These are phyloP conservation scores for Drosophila paranaensis DNA, from an alignment of 2,888 invertebrate genomes.

Conservation along the genomic window DNA sequence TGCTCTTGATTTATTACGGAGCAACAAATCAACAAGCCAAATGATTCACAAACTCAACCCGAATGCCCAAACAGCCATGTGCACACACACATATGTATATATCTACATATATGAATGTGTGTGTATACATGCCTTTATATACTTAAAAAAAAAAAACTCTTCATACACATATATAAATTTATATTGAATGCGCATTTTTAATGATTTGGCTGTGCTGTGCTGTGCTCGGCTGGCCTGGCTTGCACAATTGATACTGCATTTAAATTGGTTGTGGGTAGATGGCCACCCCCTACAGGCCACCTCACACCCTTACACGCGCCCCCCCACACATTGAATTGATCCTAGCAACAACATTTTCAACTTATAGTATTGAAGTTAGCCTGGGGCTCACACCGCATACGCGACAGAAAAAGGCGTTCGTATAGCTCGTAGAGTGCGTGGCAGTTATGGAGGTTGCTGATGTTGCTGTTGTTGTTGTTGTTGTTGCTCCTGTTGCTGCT, in stretches of 20 bases:
- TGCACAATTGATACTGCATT: conserved; percentile 18
- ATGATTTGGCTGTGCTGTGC: conserved; percentile 3
- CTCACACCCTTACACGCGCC: too few species aligned
- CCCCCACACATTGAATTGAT: conserved; percentile 10
- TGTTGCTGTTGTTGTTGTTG: background rate
- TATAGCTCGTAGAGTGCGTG: background rate
- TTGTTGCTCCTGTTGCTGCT: background rate
- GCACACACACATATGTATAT: background rate
- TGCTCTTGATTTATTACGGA: conserved; percentile 65
- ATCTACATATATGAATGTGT: background rate
- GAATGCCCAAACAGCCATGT: conserved; percentile 1
- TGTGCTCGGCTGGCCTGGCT: too few species aligned
- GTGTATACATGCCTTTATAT: background rate
- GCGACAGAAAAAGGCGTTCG: conserved; percentile 1
- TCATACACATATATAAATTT: background rate
- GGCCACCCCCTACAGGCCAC: too few species aligned
- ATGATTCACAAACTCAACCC: conserved; percentile 18
- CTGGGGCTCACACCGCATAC: background rate
- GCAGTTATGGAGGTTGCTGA: background rate
- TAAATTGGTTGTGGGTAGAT: conserved; percentile 7
- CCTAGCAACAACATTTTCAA: conserved; percentile 15
- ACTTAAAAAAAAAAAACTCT: background rate
- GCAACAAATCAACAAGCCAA: conserved; percentile 62
- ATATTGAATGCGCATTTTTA: conserved; percentile 17
- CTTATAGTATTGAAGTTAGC: conserved; percentile 8